phyloP scores from a whole-genome alignment of 2,888 invertebrate species.

The Tipula vernalis region DNA sequence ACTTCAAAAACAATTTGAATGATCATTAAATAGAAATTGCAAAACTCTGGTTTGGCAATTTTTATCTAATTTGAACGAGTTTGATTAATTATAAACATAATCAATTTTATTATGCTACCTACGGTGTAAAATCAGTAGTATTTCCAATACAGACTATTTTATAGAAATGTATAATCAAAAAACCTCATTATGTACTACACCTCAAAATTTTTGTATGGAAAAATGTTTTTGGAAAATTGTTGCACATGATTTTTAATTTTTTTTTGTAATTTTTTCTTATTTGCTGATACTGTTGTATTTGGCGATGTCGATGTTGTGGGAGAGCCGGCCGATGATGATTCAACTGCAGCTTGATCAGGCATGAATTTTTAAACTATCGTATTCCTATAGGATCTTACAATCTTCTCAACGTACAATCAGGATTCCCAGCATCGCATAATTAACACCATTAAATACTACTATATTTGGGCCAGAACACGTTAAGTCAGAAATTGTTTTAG shows the following conservation, averaged over 20 bases:
- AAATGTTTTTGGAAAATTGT: not conserved
- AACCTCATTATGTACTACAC: too few species aligned
- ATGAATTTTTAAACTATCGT: not conserved
- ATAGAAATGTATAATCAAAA: too few species aligned
- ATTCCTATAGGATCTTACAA: slow-evolving; percentile 43
- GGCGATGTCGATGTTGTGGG: not conserved
- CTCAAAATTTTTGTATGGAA: not conserved
- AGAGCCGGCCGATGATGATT: not conserved
- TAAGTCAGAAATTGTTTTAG: slow-evolving; percentile 64
- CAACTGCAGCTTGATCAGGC: not conserved
- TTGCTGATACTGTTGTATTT: slow-evolving; percentile 10
- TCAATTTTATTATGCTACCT: too few species aligned
- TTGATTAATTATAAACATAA: too few species aligned
- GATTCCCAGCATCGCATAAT: slow-evolving; percentile 59
- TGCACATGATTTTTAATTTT: not conserved
- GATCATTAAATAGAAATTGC: too few species aligned
- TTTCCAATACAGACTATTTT: too few species aligned
- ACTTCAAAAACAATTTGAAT: too few species aligned
- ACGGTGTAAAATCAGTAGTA: too few species aligned
- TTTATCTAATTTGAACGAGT: too few species aligned
- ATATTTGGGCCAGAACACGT: slow-evolving; percentile 84
- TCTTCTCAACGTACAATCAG: slow-evolving; percentile 76
- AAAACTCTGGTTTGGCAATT: too few species aligned
- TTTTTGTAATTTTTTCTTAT: not conserved
- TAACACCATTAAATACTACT: slow-evolving; percentile 78